These are phyloP conservation scores for Batillaria attramentaria DNA, from an alignment of 1,140 invertebrate species.

Conservation along the genomic window DNA sequence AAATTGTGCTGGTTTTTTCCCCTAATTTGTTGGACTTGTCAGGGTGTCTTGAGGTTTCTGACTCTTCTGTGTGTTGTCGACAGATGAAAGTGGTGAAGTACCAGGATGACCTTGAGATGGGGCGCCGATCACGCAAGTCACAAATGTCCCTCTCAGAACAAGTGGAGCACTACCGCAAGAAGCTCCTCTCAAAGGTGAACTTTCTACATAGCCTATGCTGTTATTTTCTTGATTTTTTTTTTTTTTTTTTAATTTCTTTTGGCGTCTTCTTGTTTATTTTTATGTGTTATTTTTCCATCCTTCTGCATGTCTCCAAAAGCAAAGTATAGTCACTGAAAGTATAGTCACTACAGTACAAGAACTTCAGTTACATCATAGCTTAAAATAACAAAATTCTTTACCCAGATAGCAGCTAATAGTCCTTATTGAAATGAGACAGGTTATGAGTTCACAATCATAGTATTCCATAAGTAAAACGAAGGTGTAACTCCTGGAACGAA, in stretches of 20 bases:
- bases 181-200: conserved; percentile 78
- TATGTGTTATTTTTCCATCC: not conserved
- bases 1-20: too few species aligned
- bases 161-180: conserved; percentile 92
- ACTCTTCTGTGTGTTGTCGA: conserved; percentile 17
- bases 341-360: not conserved
- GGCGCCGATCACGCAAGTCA: conserved; percentile 82
- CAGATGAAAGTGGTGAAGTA: conserved; percentile 92
- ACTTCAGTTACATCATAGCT: not conserved
- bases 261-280: not conserved
- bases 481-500: not conserved
- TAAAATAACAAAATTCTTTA: not conserved
- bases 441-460: too few species aligned
- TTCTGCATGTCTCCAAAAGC: not conserved
- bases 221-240: too few species aligned
- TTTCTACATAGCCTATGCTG: too few species aligned
- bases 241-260: too few species aligned
- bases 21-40: too few species aligned
- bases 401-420: too few species aligned
- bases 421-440: too few species aligned
- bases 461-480: too few species aligned
- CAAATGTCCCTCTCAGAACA: conserved; percentile 84
- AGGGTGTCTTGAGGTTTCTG: not conserved
- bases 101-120: conserved; percentile 95
- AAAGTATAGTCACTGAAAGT: not conserved